phyloP scores from a whole-genome alignment of 2,888 invertebrate genomes.

The Belgica antarctica region DNA sequence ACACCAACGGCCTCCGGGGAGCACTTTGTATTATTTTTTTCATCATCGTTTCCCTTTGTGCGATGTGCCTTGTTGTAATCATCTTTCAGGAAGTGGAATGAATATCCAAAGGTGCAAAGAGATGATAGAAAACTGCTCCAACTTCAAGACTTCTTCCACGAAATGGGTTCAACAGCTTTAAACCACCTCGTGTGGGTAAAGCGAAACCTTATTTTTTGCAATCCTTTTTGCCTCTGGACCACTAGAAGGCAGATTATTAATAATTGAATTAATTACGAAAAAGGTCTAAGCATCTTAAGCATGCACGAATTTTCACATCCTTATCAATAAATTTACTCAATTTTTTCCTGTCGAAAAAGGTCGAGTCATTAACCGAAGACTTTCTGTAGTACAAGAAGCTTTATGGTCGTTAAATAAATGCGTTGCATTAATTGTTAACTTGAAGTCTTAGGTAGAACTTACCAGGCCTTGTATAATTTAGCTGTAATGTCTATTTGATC shows the following conservation, averaged over 20 bases:
- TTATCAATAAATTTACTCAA: conserved; percentile 17
- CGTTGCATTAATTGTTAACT: no score
- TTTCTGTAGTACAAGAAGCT: no score
- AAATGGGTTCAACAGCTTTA: not conserved
- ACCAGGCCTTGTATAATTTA: no score
- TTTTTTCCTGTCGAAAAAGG: not conserved
- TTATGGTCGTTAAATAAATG: no score
- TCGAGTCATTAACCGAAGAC: no score
- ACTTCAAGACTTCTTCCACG: not conserved
- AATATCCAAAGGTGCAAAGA: not conserved
- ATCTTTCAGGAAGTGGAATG: conserved; percentile 19
- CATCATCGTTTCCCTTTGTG: conserved; percentile 29
- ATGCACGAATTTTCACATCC: conserved; percentile 16
- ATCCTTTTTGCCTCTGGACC: not conserved
- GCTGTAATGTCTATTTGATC: no score
- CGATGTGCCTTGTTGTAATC: conserved; percentile 35
- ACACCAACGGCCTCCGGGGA: conserved; percentile 11
- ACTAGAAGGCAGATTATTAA: not conserved
- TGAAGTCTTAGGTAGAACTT: no score
- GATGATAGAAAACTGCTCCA: conserved; percentile 27
- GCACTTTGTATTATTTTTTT: conserved; percentile 32
- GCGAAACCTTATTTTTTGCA: not conserved
- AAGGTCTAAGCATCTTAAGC: not conserved
- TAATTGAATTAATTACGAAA: conserved; percentile 32
- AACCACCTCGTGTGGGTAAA: not conserved